Base-by-base conservation (phyloP, 2,888 invertebrate species). In the Pseudococcus longispinus region DNA sequence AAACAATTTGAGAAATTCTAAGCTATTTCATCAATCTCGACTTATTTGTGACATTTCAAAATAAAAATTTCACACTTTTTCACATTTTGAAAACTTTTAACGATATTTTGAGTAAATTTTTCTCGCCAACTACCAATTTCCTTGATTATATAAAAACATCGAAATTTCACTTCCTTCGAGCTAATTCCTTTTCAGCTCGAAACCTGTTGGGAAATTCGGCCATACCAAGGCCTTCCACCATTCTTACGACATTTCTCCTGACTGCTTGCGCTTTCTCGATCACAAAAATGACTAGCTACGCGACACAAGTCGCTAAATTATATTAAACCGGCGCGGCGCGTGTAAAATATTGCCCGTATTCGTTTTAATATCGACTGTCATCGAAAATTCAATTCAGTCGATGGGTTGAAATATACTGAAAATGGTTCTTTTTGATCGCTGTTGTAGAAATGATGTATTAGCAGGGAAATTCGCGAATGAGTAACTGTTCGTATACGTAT, bases 361-460 rank as follows among this genome's bases (percentile, higher is more conserved):
- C 77, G 77, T 80, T 80, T 70, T 80, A 80, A 80, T 80, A 80
- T 80, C 77, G 77, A 42, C 77, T 80, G 77, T 42, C 77, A 42
- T 80, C 20, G 77, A n/a, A 20, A 80, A 80, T 80, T 80, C 42
- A 80, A 80, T 80, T 80, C 77, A 37, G 11, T 11, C 77, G 42
- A 32, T 42, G 15, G n/a, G 20, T 26, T 37, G 42, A 80, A 80
- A 80, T 80, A 80, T 80, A 37, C 20, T 42, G 42, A 11, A 42
- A 80, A 20, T 80, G 77, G 42, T 80, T 80, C 32, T n/a, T 80
- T 80, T 80, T 42, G 77, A 80, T 80, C 77, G 42, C 42, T 42
- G 77, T 70, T 70, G 70, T 29, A 70, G 70, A 70, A 70, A 70
- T 80, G 77, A 80, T 80, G 77, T 42, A 80, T 80, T 80, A 80